Conservation (phyloP, 2,888 invertebrate species). For the Trachelus tabidus region DNA sequence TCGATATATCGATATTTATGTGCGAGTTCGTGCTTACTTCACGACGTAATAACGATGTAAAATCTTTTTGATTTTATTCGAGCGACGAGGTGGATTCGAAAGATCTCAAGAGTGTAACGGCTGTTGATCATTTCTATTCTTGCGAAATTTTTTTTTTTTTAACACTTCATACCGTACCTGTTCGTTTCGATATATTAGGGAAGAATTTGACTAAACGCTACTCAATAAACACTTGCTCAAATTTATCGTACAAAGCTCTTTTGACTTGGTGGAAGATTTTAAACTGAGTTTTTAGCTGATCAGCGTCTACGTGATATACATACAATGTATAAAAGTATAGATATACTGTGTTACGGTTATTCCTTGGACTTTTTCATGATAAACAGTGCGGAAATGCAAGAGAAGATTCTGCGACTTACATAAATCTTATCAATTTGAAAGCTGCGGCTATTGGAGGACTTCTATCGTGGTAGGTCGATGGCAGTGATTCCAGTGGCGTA, state of each 20-base stretch:
- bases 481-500: slow-evolving; percentile 45
- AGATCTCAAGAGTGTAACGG: not conserved
- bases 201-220: not conserved
- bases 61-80: not conserved
- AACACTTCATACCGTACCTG: not conserved
- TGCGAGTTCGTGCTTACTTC: not conserved
- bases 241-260: not conserved
- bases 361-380: not conserved
- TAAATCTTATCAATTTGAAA: slow-evolving; percentile 56
- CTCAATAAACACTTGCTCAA: not conserved
- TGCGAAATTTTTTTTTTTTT: not conserved
- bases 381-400: not conserved
- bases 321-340: no score
- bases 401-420: slow-evolving; percentile 41
- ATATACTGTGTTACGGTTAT: not conserved
- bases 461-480: slow-evolving; percentile 54
- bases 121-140: not conserved
- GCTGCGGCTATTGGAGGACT: slow-evolving; percentile 43
- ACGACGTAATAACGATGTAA: not conserved
- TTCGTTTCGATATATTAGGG: not conserved
- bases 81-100: not conserved
- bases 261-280: not conserved
- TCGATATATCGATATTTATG: not conserved
- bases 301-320: no score
- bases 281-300: not conserved